Evolutionary conservation across 2,797 vertebrate species (phyloP).

Genomic region (Neomorphus geoffroyi): DNA sequence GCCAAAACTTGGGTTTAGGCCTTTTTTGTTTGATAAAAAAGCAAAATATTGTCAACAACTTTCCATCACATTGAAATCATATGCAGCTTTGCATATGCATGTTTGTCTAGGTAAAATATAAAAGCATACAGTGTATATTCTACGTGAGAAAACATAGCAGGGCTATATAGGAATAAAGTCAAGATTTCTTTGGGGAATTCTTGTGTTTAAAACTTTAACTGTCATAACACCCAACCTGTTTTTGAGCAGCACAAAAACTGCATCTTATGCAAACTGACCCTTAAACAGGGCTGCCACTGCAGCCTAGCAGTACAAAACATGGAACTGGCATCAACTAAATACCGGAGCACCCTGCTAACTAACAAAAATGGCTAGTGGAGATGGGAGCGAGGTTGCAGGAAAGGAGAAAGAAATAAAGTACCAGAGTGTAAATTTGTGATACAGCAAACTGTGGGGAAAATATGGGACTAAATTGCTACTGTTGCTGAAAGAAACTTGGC

Average conservation of each 20-base stretch:
- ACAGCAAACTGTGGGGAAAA: neutral
- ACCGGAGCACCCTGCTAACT: neutral
- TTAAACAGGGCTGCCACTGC: neutral
- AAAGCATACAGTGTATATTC: neutral
- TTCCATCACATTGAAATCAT: neutral
- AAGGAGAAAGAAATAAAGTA: neutral
- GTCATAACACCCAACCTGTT: neutral
- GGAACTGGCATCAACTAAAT: neutral
- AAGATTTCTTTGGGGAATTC: neutral
- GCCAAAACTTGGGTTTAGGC: neutral
- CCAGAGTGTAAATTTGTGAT: neutral
- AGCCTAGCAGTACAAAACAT: neutral
- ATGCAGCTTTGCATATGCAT: neutral
- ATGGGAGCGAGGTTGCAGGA: neutral
- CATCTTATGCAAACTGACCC: neutral
- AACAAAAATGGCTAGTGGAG: neutral
- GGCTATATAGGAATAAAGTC: neutral
- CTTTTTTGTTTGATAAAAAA: neutral
- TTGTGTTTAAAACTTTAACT: fast-evolving
- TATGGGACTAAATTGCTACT: neutral
- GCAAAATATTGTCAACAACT: neutral
- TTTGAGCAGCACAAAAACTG: neutral
- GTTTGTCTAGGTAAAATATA: neutral
- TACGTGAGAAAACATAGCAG: neutral
- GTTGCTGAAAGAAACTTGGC: neutral